Evolutionary conservation across 2,113 vertebrate species (phyloP), one percentile per base, ranked within the genome.

Genomic region (Gambusia holbrooki): DNA sequence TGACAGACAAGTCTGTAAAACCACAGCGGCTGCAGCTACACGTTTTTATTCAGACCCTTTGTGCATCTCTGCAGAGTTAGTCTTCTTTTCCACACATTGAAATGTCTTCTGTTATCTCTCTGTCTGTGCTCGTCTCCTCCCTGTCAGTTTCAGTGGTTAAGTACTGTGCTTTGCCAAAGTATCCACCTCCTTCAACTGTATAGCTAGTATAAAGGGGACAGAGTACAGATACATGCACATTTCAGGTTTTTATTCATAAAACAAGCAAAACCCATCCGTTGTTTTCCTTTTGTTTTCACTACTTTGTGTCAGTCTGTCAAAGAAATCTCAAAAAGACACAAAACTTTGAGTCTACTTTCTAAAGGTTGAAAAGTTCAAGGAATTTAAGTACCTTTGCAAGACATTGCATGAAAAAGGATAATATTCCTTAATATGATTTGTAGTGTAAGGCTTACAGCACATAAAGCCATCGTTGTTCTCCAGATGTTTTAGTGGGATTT

Each of bases 1-100:
- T 91, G 88, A 92, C 62, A 91, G 89, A 80, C 81, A 73, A 51
- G 62, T 88, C 81, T 83, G 76, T 65, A 73, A 67, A 84, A 81
- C 51, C 70, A 66, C 82, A 82, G 51, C 73, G 66, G 68, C 58
- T 79, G 79, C 85, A 25, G n/a, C 83, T 66, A 45, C 76, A 29
- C 76, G 19, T 81, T 71, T 69, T 79, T 80, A 54, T 74, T 73
- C 62, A 15, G 72, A 76, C 72, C 81, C 70, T 32, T 32, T n/a
- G 42, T 58, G 67, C 42, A 11, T 48, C 66, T 68, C 71, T 69
- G 78, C 76, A 62, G 63, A 73, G 77, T 70, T 60, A 10, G 5
- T 79, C 78, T 68, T 71, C 65, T 48, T 60, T 62, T 40, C 35
- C 10, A 32, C 62, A 85, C 81, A 80, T 62, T 66, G 54, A 40